phyloP scores from a whole-genome alignment of 2,888 invertebrate species.

The Drosophila paranaensis region DNA sequence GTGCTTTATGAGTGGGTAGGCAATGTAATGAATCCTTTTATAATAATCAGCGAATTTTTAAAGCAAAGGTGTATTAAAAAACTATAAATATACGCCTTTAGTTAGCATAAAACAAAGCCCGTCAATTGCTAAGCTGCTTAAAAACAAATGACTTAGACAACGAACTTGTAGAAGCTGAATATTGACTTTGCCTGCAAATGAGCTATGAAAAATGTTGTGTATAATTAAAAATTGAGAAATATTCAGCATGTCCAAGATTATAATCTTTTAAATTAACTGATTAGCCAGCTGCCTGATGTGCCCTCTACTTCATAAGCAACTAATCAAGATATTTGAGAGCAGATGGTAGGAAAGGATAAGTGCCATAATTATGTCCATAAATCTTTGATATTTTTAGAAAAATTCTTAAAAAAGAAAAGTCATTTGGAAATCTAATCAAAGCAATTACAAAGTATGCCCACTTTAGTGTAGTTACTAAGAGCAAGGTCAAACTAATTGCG shows the following conservation, averaged over 20 bases:
- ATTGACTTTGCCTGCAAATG: background rate
- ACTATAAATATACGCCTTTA: too few species aligned
- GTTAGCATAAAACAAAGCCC: background rate
- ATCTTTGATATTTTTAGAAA: background rate
- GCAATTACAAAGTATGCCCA: background rate
- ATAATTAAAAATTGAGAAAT: conserved; percentile 3
- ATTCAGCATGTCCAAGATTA: background rate
- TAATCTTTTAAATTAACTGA: background rate
- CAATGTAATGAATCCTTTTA: background rate
- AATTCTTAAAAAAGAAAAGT: background rate
- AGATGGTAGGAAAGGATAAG: background rate
- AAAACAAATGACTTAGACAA: conserved; percentile 8
- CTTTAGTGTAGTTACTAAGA: background rate
- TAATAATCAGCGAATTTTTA: too few species aligned
- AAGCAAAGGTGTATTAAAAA: too few species aligned
- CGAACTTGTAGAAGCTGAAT: background rate
- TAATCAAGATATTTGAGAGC: background rate
- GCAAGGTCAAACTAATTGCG: conserved; percentile 1
- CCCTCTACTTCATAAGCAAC: background rate
- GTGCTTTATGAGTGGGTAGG: background rate
- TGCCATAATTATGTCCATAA: background rate
- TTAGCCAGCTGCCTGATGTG: background rate
- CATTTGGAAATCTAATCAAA: background rate
- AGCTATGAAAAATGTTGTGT: background rate
- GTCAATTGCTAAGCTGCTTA: background rate